A percentile compares a stretch with the other conserved stretches of the same genome.
These are phyloP conservation scores for Uloborus diversus DNA, from an alignment of 1,140 invertebrate species.

Conservation along the genomic window DNA sequence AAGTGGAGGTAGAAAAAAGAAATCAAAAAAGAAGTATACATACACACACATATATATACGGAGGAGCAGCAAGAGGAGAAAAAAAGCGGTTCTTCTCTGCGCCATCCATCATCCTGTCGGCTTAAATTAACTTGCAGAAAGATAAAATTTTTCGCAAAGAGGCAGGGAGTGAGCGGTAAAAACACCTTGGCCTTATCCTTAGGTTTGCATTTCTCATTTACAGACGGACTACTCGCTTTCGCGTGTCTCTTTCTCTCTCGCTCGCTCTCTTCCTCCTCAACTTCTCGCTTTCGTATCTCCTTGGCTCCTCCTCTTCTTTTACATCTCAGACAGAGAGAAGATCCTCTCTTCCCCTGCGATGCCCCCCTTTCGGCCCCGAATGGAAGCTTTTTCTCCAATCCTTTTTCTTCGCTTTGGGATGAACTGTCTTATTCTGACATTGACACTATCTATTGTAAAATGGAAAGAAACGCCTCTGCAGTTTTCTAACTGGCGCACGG, in stretches of 20 bases:
- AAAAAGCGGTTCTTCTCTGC: slow-evolving; percentile 28
- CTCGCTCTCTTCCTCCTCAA: neutral
- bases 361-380: too few species aligned
- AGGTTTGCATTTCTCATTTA: slow-evolving; percentile 56
- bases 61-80: slow-evolving; percentile 12
- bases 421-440: too few species aligned
- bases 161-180: slow-evolving; percentile 34
- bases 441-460: too few species aligned
- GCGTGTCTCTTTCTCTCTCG: slow-evolving; percentile 36
- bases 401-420: too few species aligned
- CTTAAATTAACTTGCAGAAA: slow-evolving; percentile 57
- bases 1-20: slow-evolving; percentile 27
- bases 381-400: too few species aligned
- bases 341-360: too few species aligned
- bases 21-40: slow-evolving; percentile 9
- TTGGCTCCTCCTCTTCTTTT: slow-evolving; percentile 1
- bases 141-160: slow-evolving; percentile 51
- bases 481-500: too few species aligned
- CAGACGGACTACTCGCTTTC: slow-evolving; percentile 45
- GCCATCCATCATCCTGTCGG: slow-evolving; percentile 56
- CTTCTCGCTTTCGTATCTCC: slow-evolving; percentile 36
- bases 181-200: slow-evolving; percentile 33
- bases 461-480: too few species aligned
- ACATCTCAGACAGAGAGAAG: too few species aligned
- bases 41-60: slow-evolving; percentile 1